Evolutionary conservation across 2,797 vertebrate genomes (phyloP).

Genomic region (Jordanella pulchra): DNA sequence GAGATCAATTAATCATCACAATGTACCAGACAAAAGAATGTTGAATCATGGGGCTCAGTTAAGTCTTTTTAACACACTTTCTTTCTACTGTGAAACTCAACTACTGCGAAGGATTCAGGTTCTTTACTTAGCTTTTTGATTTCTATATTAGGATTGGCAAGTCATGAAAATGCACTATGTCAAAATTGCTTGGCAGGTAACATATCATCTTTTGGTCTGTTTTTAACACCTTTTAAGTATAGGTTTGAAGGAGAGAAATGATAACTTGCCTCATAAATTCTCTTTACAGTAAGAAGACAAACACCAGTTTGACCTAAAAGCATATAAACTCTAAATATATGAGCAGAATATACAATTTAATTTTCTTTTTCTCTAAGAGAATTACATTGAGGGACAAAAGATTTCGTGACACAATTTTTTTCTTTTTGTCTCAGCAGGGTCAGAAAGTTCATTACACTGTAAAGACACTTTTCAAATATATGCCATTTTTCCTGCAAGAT

Average conservation of each 20-base stretch:
- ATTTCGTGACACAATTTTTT: conserved; percentile 32
- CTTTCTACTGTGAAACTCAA: neutral
- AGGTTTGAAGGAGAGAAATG: neutral
- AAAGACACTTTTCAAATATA: conserved; percentile 24
- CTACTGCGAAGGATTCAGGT: neutral
- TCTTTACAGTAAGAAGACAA: neutral
- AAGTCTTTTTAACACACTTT: conserved; percentile 1
- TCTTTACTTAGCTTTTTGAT: neutral
- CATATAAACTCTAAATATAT: neutral
- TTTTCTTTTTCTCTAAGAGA: conserved; percentile 2
- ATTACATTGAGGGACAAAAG: neutral
- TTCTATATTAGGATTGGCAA: neutral
- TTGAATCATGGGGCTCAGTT: neutral
- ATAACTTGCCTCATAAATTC: neutral
- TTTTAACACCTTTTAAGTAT: neutral
- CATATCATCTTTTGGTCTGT: neutral
- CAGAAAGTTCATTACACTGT: conserved; percentile 34
- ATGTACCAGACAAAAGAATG: conserved; percentile 3
- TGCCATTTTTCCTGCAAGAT: conserved; percentile 33
- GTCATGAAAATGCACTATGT: neutral
- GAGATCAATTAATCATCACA: conserved; percentile 28
- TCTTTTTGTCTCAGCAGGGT: conserved; percentile 37
- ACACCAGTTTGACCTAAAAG: neutral
- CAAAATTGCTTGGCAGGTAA: neutral
- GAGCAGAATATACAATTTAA: neutral